Conservation (phyloP, 2,888 invertebrate species). For the Drosophila fungiperda region DNA sequence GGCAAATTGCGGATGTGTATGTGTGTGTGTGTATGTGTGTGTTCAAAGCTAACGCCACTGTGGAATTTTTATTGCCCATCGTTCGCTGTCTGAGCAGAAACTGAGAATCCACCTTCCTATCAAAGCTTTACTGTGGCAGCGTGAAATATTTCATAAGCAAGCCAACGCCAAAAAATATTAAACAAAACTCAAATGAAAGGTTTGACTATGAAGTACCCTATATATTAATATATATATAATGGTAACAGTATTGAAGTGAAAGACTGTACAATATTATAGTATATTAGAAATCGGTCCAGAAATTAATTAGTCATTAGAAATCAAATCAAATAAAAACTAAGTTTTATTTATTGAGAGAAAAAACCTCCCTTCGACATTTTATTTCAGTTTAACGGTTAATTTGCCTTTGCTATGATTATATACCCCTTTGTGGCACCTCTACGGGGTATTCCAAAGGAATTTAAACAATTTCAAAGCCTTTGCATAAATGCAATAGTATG, state of each 20-base stretch:
- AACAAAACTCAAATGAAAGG: not conserved
- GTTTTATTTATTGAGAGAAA: not conserved
- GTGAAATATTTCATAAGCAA: slow-evolving; percentile 74
- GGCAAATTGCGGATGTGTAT: slow-evolving; percentile 9
- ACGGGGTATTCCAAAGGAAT: slow-evolving; percentile 48
- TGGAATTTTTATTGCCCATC: slow-evolving; percentile 76
- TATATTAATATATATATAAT: not conserved
- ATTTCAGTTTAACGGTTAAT: not conserved
- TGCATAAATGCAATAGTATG: slow-evolving; percentile 44
- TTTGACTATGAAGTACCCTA: not conserved
- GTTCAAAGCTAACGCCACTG: slow-evolving; percentile 68
- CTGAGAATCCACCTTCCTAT: slow-evolving; percentile 49
- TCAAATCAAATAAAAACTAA: not conserved
- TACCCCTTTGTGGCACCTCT: not conserved
- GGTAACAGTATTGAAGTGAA: not conserved
- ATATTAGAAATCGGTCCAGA: not conserved
- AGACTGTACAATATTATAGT: no score
- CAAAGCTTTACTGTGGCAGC: slow-evolving; percentile 67
- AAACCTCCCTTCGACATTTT: not conserved
- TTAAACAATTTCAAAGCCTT: slow-evolving; percentile 50
- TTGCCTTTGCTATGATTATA: not conserved
- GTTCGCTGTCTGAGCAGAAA: slow-evolving; percentile 57
- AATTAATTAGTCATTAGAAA: not conserved
- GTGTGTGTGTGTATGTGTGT: slow-evolving; percentile 9
- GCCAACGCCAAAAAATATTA: slow-evolving; percentile 42